Percentiles rank a stretch among this genome's conserved stretches.
These are phyloP conservation scores for Xiphias gladius DNA, from an alignment of 2,113 vertebrate species.

Conservation along the genomic window DNA sequence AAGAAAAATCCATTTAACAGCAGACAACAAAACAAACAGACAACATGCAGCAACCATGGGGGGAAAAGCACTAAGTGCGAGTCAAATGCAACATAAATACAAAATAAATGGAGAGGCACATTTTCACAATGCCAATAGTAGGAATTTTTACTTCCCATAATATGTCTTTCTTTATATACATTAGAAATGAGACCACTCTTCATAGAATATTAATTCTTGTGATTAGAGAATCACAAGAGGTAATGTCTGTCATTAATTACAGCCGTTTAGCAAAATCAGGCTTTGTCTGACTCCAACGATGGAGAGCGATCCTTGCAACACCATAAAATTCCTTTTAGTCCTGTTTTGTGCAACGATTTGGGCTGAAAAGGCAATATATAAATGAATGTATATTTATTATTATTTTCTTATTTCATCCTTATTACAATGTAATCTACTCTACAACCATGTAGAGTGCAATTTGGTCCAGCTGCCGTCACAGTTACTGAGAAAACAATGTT, in stretches of 20 bases:
- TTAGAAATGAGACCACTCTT: too few species aligned
- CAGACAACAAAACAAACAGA: too few species aligned
- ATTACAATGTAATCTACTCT: background rate
- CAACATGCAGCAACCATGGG: too few species aligned
- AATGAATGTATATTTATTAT: background rate
- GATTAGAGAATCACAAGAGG: background rate
- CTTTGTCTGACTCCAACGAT: background rate
- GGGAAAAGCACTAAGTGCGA: too few species aligned
- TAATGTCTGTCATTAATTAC: too few species aligned
- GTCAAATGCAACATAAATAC: too few species aligned
- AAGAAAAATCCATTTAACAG: too few species aligned
- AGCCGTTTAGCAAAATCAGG: too few species aligned
- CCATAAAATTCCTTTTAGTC: background rate
- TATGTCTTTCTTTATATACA: too few species aligned
- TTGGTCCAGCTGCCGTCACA: background rate
- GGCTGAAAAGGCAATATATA: background rate
- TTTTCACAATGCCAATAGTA: too few species aligned
- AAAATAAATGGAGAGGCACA: too few species aligned
- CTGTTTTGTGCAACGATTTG: background rate
- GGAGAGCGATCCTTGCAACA: background rate
- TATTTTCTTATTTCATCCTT: background rate
- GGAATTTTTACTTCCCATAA: too few species aligned
- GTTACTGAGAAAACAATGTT: background rate
- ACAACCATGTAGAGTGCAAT: background rate
- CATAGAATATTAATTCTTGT: background rate